Conservation (phyloP, 2,797 vertebrate species). For the Antennarius maculatus region DNA sequence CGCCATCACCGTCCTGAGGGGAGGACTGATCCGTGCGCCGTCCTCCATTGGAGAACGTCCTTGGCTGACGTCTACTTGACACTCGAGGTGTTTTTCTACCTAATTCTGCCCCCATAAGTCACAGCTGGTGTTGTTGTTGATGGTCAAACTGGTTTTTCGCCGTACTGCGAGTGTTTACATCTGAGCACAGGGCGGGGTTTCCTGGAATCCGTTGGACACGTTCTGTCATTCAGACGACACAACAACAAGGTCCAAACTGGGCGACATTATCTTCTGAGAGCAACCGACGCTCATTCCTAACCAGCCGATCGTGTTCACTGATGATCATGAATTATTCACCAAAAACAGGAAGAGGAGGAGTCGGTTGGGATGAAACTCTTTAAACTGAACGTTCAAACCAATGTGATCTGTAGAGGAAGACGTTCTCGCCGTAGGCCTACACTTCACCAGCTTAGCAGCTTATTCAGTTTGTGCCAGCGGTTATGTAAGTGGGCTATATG, state of each 20-base stretch:
- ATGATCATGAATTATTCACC: too few species aligned
- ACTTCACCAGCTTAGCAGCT: constrained; percentile 74
- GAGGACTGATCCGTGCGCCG: too few species aligned
- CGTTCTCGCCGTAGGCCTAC: constrained; percentile 35
- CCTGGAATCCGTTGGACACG: neutral
- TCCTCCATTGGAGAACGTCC: too few species aligned
- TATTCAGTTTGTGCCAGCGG: constrained; percentile 61
- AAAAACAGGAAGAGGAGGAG: too few species aligned
- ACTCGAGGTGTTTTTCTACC: constrained; percentile 7
- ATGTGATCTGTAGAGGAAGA: constrained; percentile 35
- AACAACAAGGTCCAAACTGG: neutral
- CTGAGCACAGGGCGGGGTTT: constrained; percentile 19
- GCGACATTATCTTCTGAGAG: neutral
- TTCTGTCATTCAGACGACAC: neutral
- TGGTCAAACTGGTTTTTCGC: constrained; percentile 45
- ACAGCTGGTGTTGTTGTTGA: neutral
- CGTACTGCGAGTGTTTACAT: constrained; percentile 31
- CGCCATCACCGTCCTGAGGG: too few species aligned
- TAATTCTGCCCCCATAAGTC: neutral
- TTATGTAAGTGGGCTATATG: constrained; percentile 81
- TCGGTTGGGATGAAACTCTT: neutral
- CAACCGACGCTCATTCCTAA: neutral
- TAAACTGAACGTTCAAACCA: constrained; percentile 18
- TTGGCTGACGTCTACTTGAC: too few species aligned
- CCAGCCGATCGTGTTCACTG: neutral